Conservation (phyloP, 2,797 vertebrate genomes). For the Lacerta viridis region DNA sequence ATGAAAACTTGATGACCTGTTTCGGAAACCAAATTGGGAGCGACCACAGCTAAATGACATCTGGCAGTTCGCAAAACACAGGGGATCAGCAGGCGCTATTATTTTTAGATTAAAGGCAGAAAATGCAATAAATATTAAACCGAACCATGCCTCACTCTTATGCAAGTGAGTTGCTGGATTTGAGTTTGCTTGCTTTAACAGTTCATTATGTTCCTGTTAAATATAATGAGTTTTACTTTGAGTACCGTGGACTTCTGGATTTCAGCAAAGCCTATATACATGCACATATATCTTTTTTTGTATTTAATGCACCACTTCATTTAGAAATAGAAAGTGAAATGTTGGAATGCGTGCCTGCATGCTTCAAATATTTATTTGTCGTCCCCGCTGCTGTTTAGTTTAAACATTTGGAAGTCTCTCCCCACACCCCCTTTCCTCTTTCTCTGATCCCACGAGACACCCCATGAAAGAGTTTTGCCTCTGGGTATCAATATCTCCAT, state of each 20-base stretch:
- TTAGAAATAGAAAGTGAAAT: slow-evolving; percentile 70
- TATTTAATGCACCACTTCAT: slow-evolving; percentile 50
- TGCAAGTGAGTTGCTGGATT: slow-evolving; percentile 12
- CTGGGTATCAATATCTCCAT: slow-evolving; percentile 75
- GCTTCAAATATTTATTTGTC: slow-evolving; percentile 78
- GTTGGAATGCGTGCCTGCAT: slow-evolving; percentile 49
- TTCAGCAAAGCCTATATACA: slow-evolving; percentile 49
- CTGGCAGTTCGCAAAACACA: neutral
- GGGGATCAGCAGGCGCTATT: slow-evolving; percentile 9
- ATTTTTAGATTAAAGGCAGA: slow-evolving; percentile 36
- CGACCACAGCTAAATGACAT: neutral
- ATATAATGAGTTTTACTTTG: slow-evolving; percentile 21
- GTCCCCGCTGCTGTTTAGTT: slow-evolving; percentile 54
- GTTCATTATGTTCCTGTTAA: slow-evolving; percentile 38
- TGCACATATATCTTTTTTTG: slow-evolving; percentile 44
- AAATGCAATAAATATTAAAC: slow-evolving; percentile 60
- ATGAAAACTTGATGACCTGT: slow-evolving; percentile 11
- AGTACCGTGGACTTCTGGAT: slow-evolving; percentile 49
- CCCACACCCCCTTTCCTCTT: neutral
- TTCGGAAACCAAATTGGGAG: slow-evolving; percentile 5
- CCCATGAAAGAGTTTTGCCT: slow-evolving; percentile 76
- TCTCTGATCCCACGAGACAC: slow-evolving; percentile 69
- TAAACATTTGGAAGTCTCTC: slow-evolving; percentile 63
- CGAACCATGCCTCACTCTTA: slow-evolving; percentile 17
- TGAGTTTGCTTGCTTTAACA: slow-evolving; percentile 40